Percentiles rank a stretch among this genome's conserved stretches.
Evolutionary conservation across 2,888 invertebrate genomes (phyloP).

Genomic region (Flexamia atlantica): DNA sequence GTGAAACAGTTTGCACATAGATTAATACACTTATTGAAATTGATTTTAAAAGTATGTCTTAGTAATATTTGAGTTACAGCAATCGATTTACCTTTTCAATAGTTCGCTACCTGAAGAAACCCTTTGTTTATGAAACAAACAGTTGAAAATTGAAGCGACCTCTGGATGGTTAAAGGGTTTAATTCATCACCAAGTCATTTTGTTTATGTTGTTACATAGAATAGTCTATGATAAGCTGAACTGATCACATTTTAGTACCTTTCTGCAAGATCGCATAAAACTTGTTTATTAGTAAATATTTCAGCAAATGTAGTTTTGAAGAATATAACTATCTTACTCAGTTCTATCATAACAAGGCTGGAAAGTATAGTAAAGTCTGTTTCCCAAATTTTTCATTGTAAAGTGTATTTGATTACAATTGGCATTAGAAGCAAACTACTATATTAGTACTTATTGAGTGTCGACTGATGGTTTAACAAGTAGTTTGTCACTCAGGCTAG

Average conservation of each 20-base stretch:
- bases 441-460: slow-evolving; percentile 69
- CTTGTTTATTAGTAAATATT: neutral
- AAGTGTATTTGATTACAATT: neutral
- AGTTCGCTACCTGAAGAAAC: no score
- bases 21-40: no score
- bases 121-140: no score
- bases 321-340: neutral
- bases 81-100: no score
- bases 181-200: neutral
- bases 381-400: slow-evolving; percentile 2
- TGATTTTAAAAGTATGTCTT: no score
- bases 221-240: slow-evolving; percentile 4
- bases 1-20: no score
- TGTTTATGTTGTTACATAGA: slow-evolving; percentile 9
- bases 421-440: slow-evolving; percentile 61
- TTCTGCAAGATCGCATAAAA: no score
- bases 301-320: neutral
- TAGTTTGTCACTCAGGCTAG: slow-evolving; percentile 84
- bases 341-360: slow-evolving; percentile 64
- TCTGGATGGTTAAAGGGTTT: neutral
- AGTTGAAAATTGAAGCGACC: no score
- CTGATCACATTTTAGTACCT: neutral
- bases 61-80: no score
- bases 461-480: neutral
- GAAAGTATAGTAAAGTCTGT: slow-evolving; percentile 63